Evolutionary conservation across 2,797 vertebrate genomes (phyloP), one percentile per base, ranked within the genome.

Genomic region (Melanotaenia parkinsoni): DNA sequence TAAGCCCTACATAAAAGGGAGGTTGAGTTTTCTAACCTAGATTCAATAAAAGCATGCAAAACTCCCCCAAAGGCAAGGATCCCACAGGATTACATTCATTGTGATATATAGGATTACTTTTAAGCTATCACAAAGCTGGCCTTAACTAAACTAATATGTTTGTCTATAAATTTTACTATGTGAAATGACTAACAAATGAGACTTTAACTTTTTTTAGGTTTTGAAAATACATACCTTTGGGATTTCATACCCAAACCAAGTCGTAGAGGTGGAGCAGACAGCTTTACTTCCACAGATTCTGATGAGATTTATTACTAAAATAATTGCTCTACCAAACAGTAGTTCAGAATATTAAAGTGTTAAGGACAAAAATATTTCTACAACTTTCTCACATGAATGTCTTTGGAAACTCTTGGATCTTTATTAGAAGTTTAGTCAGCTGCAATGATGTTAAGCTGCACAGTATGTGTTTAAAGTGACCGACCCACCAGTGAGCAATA

Each of bases 401-500:
- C 20, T n/a, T 47, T 5, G 5, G 45, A 58, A 45, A 56, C 12
- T 2, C 58, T 38, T 6, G n/a, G 24, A 3, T 28, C 18, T 38
- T 40, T 57, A 26, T 58, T 38, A 28, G 22, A 50, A 38, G 14
- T 58, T 66, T 4, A 24, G 45, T 51, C 56, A 59, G 33, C 20
- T 30, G 54, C 43, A 47, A 1, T 32, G n/a, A 37, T 51, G 28
- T 51, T 38, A 11, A 43, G 24, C n/a, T 32, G 6, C 68, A 16
- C 47, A 54, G 58, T 24, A 14, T 53, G 32, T 40, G 1, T 24
- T 50, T 56, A 47, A 72, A 72, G 66, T 56, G 63, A 63, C 26
- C 22, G 20, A 33, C 4, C 10, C 47, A 32, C 24, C 18, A n/a
- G 60, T 35, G n/a, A 26, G 63, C 24, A 22, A 1, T 14, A 22